Evolutionary conservation across 2,888 invertebrate species (phyloP), one percentile per base, ranked within the genome.

Genomic region (Vanessa cardui): DNA sequence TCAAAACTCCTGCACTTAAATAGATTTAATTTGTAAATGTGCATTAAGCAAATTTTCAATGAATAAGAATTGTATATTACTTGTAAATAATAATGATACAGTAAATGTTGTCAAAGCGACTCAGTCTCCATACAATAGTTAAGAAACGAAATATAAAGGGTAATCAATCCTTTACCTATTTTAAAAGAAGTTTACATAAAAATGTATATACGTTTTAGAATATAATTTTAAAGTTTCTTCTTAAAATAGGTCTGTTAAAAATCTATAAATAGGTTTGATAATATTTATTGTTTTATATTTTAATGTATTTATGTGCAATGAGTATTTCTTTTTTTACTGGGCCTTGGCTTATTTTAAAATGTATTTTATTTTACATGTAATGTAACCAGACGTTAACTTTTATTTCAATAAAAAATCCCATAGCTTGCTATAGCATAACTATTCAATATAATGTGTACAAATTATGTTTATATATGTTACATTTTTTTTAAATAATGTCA

Each of bases 201-300:
- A 56, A 39, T 56, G 56, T 56, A 39, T 39, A 56, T 56, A 56
- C 39, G 18, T 33, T 56, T 33, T 33, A 56, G 39, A 39, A 56
- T 56, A 56, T 39, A 54, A 5, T 56, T 56, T 56, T 56, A 39
- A 18, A 26, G 26, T 39, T 56, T 56, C 33, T 33, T 56, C 54
- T 56, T 31, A 56, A 33, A 56, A 18, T 39, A 9, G 9, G 33
- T 56, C 12, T 33, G 33, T 56, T 18, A 56, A 18, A 33, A 56
- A 18, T 18, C 12, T 56, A 56, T 56, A 39, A 56, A 20, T n/a
- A 56, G 56, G 33, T 56, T 39, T 12, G 5, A 33, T 56, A 56
- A 56, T 56, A 56, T 56, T 56, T 56, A 56, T 56, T 56, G 56
- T 56, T 56, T 18, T 33, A 39, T 56, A 56, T 39, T 56, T 33